Percentiles rank a stretch among this genome's conserved stretches.
Conservation (phyloP, 1,140 invertebrate species). For the Micrasema minimum region DNA sequence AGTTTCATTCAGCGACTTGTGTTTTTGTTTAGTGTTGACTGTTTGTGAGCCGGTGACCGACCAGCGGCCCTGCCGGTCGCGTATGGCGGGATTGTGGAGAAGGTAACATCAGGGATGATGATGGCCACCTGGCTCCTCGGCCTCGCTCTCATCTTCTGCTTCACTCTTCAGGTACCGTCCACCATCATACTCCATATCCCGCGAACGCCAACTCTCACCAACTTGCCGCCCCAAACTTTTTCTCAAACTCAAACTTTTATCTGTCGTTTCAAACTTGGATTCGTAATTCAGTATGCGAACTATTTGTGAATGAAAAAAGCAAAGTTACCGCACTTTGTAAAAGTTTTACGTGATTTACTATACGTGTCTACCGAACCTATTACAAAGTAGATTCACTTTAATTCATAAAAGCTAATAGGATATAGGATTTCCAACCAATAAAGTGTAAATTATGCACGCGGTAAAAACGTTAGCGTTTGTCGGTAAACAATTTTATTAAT, state of each 20-base stretch:
- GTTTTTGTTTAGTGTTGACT: slow-evolving; percentile 41
- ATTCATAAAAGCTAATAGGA: too few relatives aligned
- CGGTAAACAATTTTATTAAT: too few relatives aligned
- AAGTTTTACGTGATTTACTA: too few relatives aligned
- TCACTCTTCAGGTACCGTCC: slow-evolving; percentile 37
- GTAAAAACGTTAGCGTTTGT: too few relatives aligned
- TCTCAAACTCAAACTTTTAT: slow-evolving; percentile 26
- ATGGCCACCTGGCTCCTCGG: slow-evolving; percentile 42
- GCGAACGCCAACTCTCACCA: too few relatives aligned
- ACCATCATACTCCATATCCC: background rate
- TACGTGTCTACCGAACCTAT: too few relatives aligned
- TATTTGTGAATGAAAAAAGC: slow-evolving; percentile 24
- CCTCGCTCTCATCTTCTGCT: slow-evolving; percentile 37
- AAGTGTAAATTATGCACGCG: too few relatives aligned
- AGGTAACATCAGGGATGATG: slow-evolving; percentile 40
- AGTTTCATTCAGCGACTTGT: slow-evolving; percentile 39
- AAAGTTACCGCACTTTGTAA: too few relatives aligned
- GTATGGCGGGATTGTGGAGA: slow-evolving; percentile 40
- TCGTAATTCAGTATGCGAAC: slow-evolving; percentile 12
- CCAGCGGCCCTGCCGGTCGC: slow-evolving; percentile 35
- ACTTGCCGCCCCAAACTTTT: too few relatives aligned
- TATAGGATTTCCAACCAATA: too few relatives aligned
- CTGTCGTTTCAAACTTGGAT: slow-evolving; percentile 26
- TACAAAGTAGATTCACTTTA: background rate
- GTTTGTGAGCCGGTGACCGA: slow-evolving; percentile 30